phyloP scores from a whole-genome alignment of 2,797 vertebrate species.

The Threskiornis aethiopicus region DNA sequence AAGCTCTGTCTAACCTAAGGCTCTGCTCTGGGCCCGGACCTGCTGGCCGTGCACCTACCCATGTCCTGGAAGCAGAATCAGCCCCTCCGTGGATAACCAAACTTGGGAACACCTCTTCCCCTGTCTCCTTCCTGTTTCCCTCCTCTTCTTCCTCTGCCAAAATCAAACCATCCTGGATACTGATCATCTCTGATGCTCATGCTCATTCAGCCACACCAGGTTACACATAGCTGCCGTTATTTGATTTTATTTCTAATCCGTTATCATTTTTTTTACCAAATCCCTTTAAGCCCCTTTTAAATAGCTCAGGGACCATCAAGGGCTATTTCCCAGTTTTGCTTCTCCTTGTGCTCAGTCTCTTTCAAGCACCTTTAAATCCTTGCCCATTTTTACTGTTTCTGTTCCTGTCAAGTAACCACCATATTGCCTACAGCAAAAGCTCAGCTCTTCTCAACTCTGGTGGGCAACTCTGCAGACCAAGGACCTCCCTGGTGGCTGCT shows the following conservation, averaged over 20 bases:
- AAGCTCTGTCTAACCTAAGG: background rate
- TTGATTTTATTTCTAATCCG: background rate
- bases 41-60: fast-evolving
- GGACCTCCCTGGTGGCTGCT: background rate
- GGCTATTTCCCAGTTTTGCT: conserved; percentile 49
- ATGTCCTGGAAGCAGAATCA: background rate
- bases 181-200: background rate
- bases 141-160: conserved; percentile 19
- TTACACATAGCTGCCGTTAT: background rate
- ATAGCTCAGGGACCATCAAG: conserved; percentile 42
- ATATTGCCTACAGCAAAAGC: background rate
- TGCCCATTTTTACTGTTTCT: conserved; percentile 28
- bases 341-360: conserved; percentile 41
- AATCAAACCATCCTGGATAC: background rate
- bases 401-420: background rate
- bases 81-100: background rate
- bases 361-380: conserved; percentile 51
- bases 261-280: conserved; percentile 45
- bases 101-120: background rate
- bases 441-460: background rate
- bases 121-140: background rate
- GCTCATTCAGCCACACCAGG: background rate
- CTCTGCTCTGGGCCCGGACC: background rate
- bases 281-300: conserved; percentile 64
- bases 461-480: background rate